Base-by-base conservation (phyloP, 2,113 vertebrate species). In the Callipepla californica region DNA sequence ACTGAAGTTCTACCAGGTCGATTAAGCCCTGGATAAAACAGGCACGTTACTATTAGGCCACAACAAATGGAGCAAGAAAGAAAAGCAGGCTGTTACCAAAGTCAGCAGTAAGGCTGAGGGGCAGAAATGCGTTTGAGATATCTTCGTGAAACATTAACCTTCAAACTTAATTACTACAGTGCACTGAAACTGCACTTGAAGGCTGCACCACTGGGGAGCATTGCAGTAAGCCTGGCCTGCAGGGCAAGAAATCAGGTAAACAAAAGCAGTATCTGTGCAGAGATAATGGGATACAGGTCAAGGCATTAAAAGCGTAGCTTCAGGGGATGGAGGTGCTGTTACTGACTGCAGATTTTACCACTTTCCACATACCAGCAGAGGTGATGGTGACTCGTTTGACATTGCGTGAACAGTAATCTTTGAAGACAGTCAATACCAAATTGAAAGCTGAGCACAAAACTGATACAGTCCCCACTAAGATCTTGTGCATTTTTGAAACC, bases 61-160 rank as follows among this genome's bases (percentile, higher is more conserved):
- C 72, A 96, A 95, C 76, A 88, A 96, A 83, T 40, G 51, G 82
- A 68, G 63, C 28, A 65, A 88, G 66, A 9, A 67, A 61, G 62
- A 58, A 47, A 50, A 61, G 26, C 47, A 13, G 7, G 8, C 76
- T 84, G 73, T 68, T 47, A 42, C 51, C 58, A 22, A 80, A 95
- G 74, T 59, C 7, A 4, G 25, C 66, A 42, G 57, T 22, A 55
- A 85, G 79, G 84, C 87, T 72, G 61, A 90, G 73, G 36, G 51
- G 82, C 79, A 96, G 82, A 86, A 90, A 80, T 0, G 5, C 87
- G 92, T 94, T 78, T 30, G 51, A 53, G 47, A 65, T 92, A 79
- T 80, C 78, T 90, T 82, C 72, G 57, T 65, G 93, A 93, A 88
- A 90, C 85, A 58, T 94, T 90, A 92, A 92, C 93, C 76, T 94